Conservation (phyloP, 2,797 vertebrate species). For the Acrossocheilus wenchowensis region DNA sequence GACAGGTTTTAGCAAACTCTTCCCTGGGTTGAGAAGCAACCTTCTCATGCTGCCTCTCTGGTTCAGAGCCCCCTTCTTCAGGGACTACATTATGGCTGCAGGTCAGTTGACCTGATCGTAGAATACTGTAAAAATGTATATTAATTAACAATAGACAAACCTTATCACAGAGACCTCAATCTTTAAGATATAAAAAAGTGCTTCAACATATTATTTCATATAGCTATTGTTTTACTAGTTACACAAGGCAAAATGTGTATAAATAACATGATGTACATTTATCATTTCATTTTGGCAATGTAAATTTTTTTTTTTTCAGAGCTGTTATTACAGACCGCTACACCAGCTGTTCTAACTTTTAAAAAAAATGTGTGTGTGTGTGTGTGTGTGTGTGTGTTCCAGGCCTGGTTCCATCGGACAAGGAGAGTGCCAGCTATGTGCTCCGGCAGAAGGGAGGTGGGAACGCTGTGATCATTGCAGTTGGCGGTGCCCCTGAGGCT, state of each 20-base stretch:
- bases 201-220: not conserved
- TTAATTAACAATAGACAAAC: not conserved
- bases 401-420: conserved; percentile 90
- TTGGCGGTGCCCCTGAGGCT: conserved; percentile 90
- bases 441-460: conserved; percentile 77
- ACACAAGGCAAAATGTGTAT: not conserved
- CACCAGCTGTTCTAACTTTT: not conserved
- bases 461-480: conserved; percentile 80
- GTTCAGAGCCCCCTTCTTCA: conserved; percentile 90
- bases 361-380: not conserved
- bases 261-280: not conserved
- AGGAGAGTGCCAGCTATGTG: conserved; percentile 80
- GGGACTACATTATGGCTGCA: conserved; percentile 88
- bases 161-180: not conserved
- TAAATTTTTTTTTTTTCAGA: not conserved
- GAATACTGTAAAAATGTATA: not conserved
- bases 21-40: conserved; percentile 83
- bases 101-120: conserved; percentile 72
- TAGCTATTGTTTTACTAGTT: not conserved
- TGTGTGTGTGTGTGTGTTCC: conserved; percentile 40
- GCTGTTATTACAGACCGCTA: not conserved
- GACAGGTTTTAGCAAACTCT: conserved; percentile 82
- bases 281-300: not conserved
- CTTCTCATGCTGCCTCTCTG: conserved; percentile 90
- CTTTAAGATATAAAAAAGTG: not conserved